These are phyloP conservation scores for Drosophila picticornis DNA, from an alignment of 2,888 invertebrate species.

Conservation along the genomic window DNA sequence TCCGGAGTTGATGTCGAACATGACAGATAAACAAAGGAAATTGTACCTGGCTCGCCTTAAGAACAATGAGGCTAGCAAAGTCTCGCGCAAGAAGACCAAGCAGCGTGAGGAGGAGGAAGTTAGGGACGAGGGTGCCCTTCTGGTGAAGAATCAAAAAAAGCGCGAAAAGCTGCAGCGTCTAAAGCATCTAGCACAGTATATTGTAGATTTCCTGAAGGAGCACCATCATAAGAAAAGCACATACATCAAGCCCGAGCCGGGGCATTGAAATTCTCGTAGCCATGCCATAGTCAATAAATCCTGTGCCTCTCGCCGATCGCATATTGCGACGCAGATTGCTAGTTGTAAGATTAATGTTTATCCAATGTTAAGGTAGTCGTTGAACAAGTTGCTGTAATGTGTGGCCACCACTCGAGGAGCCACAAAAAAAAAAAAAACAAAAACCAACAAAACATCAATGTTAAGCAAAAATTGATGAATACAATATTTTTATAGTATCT, in stretches of 20 bases:
- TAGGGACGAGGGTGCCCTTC: slow-evolving; percentile 55
- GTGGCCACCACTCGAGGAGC: slow-evolving; percentile 25
- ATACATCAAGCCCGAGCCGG: slow-evolving; percentile 57
- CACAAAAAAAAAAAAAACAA: slow-evolving; percentile 35
- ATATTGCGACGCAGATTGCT: slow-evolving; percentile 56
- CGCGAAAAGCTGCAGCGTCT: slow-evolving; percentile 6
- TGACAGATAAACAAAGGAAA: slow-evolving; percentile 75
- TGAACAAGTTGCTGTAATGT: slow-evolving; percentile 44
- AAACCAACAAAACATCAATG: slow-evolving; percentile 18
- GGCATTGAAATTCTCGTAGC: slow-evolving; percentile 62
- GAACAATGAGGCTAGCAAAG: slow-evolving; percentile 83
- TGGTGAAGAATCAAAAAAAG: slow-evolving; percentile 28
- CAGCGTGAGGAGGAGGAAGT: slow-evolving; percentile 75
- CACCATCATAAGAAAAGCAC: slow-evolving; percentile 52
- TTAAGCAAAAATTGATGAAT: slow-evolving; percentile 24
- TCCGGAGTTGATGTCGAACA: slow-evolving; percentile 58
- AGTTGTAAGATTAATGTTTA: slow-evolving; percentile 34
- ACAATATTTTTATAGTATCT: slow-evolving; percentile 32
- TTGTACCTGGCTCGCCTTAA: slow-evolving; percentile 79
- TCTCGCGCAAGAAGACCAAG: slow-evolving; percentile 82
- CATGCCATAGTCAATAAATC: slow-evolving; percentile 57
- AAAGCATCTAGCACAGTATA: neutral
- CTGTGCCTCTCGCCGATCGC: slow-evolving; percentile 60
- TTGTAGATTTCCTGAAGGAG: slow-evolving; percentile 23
- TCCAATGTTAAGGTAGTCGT: slow-evolving; percentile 60